These are phyloP conservation scores for Pyrrhosoma nymphula DNA, from an alignment of 2,888 invertebrate species.

Conservation along the genomic window DNA sequence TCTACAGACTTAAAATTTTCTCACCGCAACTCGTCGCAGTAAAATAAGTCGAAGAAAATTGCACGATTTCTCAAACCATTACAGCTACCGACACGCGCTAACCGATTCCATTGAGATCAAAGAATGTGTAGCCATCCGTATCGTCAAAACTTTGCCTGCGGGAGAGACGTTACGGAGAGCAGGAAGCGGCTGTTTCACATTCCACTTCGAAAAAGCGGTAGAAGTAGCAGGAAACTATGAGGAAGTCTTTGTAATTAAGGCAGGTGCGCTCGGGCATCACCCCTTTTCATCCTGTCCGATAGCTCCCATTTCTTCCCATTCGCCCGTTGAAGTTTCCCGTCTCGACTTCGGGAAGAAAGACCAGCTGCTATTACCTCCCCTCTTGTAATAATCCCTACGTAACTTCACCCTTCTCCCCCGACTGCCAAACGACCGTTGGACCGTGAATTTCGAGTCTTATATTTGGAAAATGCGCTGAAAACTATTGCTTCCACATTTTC, in stretches of 20 bases:
- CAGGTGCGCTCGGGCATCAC: constrained; percentile 18
- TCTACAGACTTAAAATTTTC: too few relatives aligned
- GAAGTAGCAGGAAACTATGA: constrained; percentile 44
- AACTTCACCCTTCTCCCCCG: background rate
- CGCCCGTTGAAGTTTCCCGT: constrained; percentile 49
- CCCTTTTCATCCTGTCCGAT: background rate
- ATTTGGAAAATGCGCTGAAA: background rate
- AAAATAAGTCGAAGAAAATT: too few relatives aligned
- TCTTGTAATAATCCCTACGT: background rate
- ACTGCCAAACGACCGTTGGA: background rate
- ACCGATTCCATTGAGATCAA: too few relatives aligned
- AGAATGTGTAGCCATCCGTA: too few relatives aligned
- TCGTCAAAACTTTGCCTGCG: background rate
- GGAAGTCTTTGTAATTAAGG: constrained; percentile 34
- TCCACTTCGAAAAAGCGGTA: background rate
- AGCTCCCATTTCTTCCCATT: background rate
- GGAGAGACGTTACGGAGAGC: background rate
- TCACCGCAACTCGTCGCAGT: too few relatives aligned
- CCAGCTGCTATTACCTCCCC: background rate
- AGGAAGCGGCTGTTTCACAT: background rate
- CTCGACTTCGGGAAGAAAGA: background rate
- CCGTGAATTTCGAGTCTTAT: background rate
- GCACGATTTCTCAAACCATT: too few relatives aligned
- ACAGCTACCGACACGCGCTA: too few relatives aligned
- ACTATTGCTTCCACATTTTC: background rate